Conservation (phyloP, 2,113 vertebrate genomes). For the Ammodytes marinus region DNA sequence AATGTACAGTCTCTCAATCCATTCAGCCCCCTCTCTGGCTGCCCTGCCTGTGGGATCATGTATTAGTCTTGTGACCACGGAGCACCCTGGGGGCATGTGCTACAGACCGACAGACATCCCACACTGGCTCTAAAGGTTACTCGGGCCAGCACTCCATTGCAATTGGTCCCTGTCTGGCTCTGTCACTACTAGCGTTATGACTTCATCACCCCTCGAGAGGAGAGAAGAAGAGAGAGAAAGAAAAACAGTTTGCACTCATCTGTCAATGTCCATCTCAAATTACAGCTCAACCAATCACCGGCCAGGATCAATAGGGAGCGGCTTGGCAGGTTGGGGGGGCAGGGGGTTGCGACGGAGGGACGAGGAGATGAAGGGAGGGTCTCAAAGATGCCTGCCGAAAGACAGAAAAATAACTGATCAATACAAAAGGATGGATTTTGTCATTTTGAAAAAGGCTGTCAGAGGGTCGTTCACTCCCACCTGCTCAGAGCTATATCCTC, state of each 20-base stretch:
- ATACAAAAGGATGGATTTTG: conserved; percentile 80
- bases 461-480: conserved; percentile 71
- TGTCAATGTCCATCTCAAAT: conserved; percentile 90
- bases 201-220: conserved; percentile 84
- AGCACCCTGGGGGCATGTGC: conserved; percentile 60
- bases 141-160: conserved; percentile 69
- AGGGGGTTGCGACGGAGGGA: conserved; percentile 68
- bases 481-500: conserved; percentile 66
- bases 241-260: conserved; percentile 87
- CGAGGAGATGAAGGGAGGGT: conserved; percentile 79
- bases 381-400: conserved; percentile 82
- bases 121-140: conserved; percentile 82
- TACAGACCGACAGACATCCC: conserved; percentile 62
- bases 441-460: conserved; percentile 83
- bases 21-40: conserved; percentile 23
- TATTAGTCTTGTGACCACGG: conserved; percentile 68
- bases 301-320: conserved; percentile 89
- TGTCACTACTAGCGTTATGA: conserved; percentile 80
- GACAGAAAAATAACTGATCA: conserved; percentile 87
- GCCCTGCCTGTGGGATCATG: conserved; percentile 58
- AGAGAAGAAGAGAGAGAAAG: conserved; percentile 79
- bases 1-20: conserved; percentile 13
- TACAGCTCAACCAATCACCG: conserved; percentile 88
- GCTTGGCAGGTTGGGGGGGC: conserved; percentile 79
- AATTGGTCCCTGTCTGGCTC: conserved; percentile 79